These are phyloP conservation scores for Planiliza haematocheilus DNA, from an alignment of 2,113 vertebrate genomes.

Conservation along the genomic window DNA sequence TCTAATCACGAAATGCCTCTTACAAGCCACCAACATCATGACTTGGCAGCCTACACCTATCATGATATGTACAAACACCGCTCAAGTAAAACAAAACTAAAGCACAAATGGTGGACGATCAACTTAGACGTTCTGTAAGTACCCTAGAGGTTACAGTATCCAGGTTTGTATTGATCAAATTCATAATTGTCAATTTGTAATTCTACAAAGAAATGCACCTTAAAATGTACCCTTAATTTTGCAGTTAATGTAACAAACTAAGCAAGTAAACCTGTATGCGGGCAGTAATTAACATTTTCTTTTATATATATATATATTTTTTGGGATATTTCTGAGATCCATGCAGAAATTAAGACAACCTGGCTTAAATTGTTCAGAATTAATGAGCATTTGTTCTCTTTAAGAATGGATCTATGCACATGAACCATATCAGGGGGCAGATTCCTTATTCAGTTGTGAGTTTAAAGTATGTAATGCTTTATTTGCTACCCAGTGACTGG, in stretches of 20 bases:
- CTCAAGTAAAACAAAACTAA: constrained; percentile 39
- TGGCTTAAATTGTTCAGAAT: constrained; percentile 20
- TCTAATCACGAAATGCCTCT: constrained; percentile 27
- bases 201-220: constrained; percentile 28
- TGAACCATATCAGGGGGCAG: constrained; percentile 53
- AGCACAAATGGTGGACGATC: constrained; percentile 38
- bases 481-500: constrained; percentile 15
- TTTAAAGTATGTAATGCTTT: constrained; percentile 16
- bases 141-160: not conserved
- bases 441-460: constrained; percentile 13
- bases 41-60: constrained; percentile 24
- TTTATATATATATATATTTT: too few relatives aligned
- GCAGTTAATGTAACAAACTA: not conserved
- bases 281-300: not conserved
- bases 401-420: constrained; percentile 77
- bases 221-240: constrained; percentile 28
- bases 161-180: constrained; percentile 4
- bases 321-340: not conserved
- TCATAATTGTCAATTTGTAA: constrained; percentile 25
- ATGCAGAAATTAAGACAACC: constrained; percentile 19
- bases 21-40: constrained; percentile 3
- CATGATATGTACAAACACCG: constrained; percentile 8
- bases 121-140: not conserved
- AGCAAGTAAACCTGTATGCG: constrained; percentile 4
- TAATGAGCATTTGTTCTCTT: constrained; percentile 42